Evolutionary conservation across 2,888 invertebrate genomes (phyloP).

Genomic region (Atrina japonica): DNA sequence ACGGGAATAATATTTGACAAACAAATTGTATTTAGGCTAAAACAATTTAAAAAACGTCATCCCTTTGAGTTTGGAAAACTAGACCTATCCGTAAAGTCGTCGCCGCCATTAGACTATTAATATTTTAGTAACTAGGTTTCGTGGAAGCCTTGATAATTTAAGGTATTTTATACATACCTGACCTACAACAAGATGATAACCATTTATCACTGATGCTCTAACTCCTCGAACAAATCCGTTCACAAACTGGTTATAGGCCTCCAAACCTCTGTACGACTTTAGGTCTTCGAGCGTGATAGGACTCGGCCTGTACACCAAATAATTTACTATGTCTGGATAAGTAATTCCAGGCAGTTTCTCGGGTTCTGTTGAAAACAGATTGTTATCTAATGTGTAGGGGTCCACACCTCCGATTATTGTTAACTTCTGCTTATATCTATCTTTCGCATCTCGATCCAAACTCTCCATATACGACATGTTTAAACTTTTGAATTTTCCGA

Average conservation of each 20-base stretch:
- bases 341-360: neutral
- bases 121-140: too few species aligned
- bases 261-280: constrained; percentile 7
- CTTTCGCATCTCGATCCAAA: neutral
- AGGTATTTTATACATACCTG: too few species aligned
- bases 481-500: neutral
- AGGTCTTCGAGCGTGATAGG: constrained; percentile 5
- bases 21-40: too few species aligned
- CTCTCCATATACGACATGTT: neutral
- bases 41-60: too few species aligned
- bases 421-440: neutral
- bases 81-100: too few species aligned
- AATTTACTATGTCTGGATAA: constrained; percentile 20
- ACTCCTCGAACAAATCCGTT: constrained; percentile 13
- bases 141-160: too few species aligned
- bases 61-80: too few species aligned
- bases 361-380: neutral
- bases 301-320: constrained; percentile 1
- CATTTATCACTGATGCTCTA: neutral
- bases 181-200: too few species aligned
- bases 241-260: constrained; percentile 19
- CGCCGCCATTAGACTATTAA: too few species aligned
- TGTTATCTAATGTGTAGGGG: neutral
- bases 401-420: neutral
- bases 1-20: too few species aligned